Evolutionary conservation across 2,888 invertebrate genomes (phyloP), one percentile per base, ranked within the genome.

Genomic region (Cataglyphis cursor): DNA sequence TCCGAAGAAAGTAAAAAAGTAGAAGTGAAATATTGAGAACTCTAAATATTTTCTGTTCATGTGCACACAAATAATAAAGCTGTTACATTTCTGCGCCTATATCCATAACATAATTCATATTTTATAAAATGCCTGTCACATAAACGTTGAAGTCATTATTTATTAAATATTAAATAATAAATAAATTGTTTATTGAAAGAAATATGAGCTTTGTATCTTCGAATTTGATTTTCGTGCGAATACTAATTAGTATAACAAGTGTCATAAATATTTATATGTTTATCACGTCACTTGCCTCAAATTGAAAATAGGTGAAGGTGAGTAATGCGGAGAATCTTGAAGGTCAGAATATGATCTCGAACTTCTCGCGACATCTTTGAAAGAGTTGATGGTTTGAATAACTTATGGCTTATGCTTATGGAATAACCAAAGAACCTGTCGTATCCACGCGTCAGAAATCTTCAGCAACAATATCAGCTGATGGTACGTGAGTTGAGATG

Each of bases 271-370:
- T 59, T 57, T 15, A 12, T 10, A 38, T 31, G 5, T 41, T 64
- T 24, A 21, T 82, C 80, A 66, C 65, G 41, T 80, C 44, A 2
- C 38, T 28, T 24, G 31, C 61, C 6, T 74, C 64, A 2, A 44
- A 9, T 68, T 75, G n/a, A n/a, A 83, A 75, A 75, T 85, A 75
- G 80, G 85, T 57, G 80, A 83, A 75, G 80, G 80, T 41, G 12
- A 48, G 54, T 2, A 18, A 9, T 28, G 6, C 6, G 1, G 10
- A 48, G 5, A 6, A 10, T 44, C 3, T 12, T 66, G 38, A 66
- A 68, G 48, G 24, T 48, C 28, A 35, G 35, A 28, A 35, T 28
- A n/a, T 64, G 15, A 64, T 81, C 59, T 76, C 78, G 44, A 65
- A 65, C 57, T 57, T 35, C n/a, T n/a, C 31, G 82, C 76, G 82